Evolutionary conservation across 2,888 invertebrate genomes (phyloP).

Genomic region (Troglohyphantes excavatus): DNA sequence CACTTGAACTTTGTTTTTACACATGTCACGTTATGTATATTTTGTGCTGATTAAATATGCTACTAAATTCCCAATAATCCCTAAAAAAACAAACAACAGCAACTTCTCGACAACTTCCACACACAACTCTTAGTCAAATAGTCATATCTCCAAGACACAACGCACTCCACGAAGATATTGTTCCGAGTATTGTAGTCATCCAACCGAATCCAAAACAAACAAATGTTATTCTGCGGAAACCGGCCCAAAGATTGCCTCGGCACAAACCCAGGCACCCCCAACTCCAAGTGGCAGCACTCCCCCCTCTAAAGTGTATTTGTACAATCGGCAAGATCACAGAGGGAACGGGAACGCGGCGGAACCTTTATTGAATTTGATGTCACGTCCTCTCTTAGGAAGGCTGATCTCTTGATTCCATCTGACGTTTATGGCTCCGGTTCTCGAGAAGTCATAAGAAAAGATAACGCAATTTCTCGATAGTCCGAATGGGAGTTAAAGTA

Average conservation of each 20-base stretch:
- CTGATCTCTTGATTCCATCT: constrained; percentile 45
- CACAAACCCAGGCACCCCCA: too few species aligned
- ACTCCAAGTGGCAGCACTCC: neutral
- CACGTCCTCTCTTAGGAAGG: constrained; percentile 47
- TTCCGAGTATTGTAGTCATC: neutral
- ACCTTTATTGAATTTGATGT: constrained; percentile 70
- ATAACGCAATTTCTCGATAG: constrained; percentile 54
- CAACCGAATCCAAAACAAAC: neutral
- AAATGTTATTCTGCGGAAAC: neutral
- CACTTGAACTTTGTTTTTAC: too few species aligned
- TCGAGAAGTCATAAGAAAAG: constrained; percentile 37
- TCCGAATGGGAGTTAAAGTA: constrained; percentile 50
- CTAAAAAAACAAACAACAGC: too few species aligned
- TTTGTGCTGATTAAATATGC: too few species aligned
- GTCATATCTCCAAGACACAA: neutral
- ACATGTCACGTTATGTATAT: too few species aligned
- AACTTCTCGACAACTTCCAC: too few species aligned
- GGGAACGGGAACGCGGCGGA: constrained; percentile 7
- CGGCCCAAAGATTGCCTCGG: neutral
- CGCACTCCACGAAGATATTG: neutral
- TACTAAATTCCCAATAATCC: too few species aligned
- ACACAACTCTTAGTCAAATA: neutral
- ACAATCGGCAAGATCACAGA: constrained; percentile 22
- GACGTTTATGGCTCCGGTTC: constrained; percentile 56
- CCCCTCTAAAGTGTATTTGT: constrained; percentile 49